A percentile compares a stretch with the other conserved stretches of the same genome.
These are phyloP conservation scores for Hirtodrosophila trivittata DNA, from an alignment of 2,888 invertebrate species.

Conservation along the genomic window DNA sequence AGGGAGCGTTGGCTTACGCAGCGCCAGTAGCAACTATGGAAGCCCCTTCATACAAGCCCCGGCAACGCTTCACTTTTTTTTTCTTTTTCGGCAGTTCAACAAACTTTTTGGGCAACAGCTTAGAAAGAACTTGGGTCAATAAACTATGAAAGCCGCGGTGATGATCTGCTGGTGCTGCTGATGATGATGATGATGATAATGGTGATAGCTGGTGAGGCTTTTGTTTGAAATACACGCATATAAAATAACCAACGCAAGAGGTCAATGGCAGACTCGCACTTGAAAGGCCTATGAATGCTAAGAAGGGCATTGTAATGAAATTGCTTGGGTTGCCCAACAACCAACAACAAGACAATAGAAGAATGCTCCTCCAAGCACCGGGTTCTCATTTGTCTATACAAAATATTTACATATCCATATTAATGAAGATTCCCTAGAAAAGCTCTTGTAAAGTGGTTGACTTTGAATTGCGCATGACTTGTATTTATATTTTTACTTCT, in stretches of 20 bases:
- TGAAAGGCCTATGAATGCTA: slow-evolving; percentile 41
- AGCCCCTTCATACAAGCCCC: neutral
- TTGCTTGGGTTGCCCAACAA: too few species aligned
- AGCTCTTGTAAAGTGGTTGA: too few species aligned
- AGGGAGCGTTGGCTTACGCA: slow-evolving; percentile 46
- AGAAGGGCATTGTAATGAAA: slow-evolving; percentile 46
- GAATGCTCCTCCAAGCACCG: slow-evolving; percentile 8
- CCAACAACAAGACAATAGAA: slow-evolving; percentile 10
- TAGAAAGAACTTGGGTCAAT: slow-evolving; percentile 68
- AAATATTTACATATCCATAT: slow-evolving; percentile 26
- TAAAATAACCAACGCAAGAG: slow-evolving; percentile 49
- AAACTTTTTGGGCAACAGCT: slow-evolving; percentile 62
- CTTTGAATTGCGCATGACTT: too few species aligned
- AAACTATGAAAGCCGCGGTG: slow-evolving; percentile 60
- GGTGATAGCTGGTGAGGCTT: slow-evolving; percentile 45
- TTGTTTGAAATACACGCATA: slow-evolving; percentile 61
- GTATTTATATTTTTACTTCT: too few species aligned
- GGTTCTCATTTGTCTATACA: slow-evolving; percentile 7
- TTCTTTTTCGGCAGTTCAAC: slow-evolving; percentile 62
- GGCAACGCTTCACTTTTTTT: slow-evolving; percentile 64
- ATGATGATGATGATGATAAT: slow-evolving; percentile 30
- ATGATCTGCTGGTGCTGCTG: slow-evolving; percentile 41
- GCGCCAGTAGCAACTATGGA: slow-evolving; percentile 29
- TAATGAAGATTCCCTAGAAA: too few species aligned
- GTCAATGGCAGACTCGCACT: slow-evolving; percentile 63